phyloP scores from a whole-genome alignment of 1,140 invertebrate species.

The Yoshiicerus persimilis region DNA sequence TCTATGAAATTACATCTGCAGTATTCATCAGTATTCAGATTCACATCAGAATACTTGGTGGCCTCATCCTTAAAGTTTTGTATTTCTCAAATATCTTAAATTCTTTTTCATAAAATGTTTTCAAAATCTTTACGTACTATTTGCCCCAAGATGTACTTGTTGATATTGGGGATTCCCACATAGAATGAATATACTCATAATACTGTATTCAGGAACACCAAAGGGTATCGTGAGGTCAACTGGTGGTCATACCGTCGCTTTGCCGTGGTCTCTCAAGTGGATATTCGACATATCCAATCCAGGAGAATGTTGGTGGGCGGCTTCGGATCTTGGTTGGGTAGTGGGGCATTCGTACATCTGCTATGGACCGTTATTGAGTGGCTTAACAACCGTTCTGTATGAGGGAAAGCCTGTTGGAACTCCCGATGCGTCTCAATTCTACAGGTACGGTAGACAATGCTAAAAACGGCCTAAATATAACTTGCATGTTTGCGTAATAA shows the following conservation, averaged over 20 bases:
- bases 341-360: conserved; percentile 95
- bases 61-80: no score
- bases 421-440: conserved; percentile 86
- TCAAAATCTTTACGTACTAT: no score
- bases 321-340: conserved; percentile 90
- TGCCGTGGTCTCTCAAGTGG: conserved; percentile 85
- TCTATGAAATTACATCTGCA: no score
- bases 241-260: conserved; percentile 75
- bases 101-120: no score
- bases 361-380: conserved; percentile 90
- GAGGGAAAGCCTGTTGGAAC: conserved; percentile 94
- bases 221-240: conserved; percentile 95
- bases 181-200: conserved; percentile 57
- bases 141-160: no score
- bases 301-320: conserved; percentile 83
- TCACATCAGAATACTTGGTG: no score
- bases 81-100: no score
- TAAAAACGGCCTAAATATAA: background rate
- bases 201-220: conserved; percentile 90
- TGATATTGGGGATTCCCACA: no score
- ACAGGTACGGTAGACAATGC: conserved; percentile 61
- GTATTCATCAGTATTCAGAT: no score
- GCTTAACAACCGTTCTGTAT: conserved; percentile 85
- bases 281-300: conserved; percentile 79
- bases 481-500: background rate